Conservation (phyloP, 2,797 vertebrate species). For the Kryptolebias ocellatus region DNA sequence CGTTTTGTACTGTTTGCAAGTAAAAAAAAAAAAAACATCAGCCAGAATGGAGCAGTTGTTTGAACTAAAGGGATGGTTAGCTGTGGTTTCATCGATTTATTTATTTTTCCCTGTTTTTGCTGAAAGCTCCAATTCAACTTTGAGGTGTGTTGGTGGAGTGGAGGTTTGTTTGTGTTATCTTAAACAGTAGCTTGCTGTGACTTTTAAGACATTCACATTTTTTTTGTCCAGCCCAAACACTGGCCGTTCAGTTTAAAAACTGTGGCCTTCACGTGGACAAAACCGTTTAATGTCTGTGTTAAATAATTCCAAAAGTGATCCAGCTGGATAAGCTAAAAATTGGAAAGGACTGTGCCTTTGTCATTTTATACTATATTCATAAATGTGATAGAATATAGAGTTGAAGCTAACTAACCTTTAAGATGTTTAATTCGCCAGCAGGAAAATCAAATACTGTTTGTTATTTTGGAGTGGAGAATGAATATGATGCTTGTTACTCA, state of each 20-base stretch:
- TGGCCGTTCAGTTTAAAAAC: background rate
- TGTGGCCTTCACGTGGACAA: background rate
- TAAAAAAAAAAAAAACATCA: background rate
- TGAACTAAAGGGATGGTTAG: no score
- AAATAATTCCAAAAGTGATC: background rate
- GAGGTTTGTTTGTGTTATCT: no score
- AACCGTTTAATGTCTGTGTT: background rate
- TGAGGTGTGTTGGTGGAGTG: no score
- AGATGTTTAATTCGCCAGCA: conserved; percentile 13
- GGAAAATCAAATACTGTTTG: background rate
- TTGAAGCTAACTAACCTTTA: background rate
- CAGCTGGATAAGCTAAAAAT: conserved; percentile 25
- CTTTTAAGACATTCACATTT: no score
- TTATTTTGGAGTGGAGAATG: conserved; percentile 35
- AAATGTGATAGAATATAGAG: conserved; percentile 20
- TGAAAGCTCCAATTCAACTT: no score
- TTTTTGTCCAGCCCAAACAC: background rate
- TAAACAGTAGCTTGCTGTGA: no score
- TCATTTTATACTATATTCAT: conserved; percentile 39
- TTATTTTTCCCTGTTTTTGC: no score
- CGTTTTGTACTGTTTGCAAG: background rate
- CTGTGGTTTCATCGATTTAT: no score
- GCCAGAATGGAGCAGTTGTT: no score
- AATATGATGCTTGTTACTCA: conserved; percentile 46
- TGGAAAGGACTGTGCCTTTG: conserved; percentile 26